These are phyloP conservation scores for Drosophila arizonae DNA, from an alignment of 1,140 invertebrate species.

Conservation along the genomic window DNA sequence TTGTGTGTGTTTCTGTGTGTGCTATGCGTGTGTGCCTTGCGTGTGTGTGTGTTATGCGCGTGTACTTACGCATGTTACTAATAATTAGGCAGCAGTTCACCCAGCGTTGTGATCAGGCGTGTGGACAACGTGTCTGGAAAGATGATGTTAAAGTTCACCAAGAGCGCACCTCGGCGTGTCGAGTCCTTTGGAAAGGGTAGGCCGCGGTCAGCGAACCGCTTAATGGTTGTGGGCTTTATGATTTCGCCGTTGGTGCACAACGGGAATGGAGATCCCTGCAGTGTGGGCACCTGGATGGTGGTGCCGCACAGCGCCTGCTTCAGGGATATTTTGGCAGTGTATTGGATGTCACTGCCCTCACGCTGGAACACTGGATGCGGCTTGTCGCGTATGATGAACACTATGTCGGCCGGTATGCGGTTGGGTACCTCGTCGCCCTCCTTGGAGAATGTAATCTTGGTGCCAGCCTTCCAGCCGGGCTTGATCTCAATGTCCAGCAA, in stretches of 20 bases:
- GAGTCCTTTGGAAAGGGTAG: constrained; percentile 93
- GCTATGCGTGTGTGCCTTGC: neutral
- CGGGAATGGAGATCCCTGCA: constrained; percentile 88
- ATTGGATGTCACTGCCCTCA: constrained; percentile 92
- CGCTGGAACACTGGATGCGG: constrained; percentile 92
- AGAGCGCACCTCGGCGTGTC: constrained; percentile 89
- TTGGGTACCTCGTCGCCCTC: constrained; percentile 94
- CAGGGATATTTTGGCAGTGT: constrained; percentile 89
- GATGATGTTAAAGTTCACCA: constrained; percentile 93
- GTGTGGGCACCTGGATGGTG: constrained; percentile 89
- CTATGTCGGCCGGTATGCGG: constrained; percentile 95
- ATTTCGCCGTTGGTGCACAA: constrained; percentile 88
- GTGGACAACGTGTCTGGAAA: constrained; percentile 92
- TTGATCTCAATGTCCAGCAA: constrained; percentile 94
- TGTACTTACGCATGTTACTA: no score
- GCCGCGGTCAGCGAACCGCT: constrained; percentile 90
- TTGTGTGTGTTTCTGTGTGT: neutral
- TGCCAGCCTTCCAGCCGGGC: constrained; percentile 97
- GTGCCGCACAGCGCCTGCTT: constrained; percentile 92
- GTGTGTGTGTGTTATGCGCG: neutral
- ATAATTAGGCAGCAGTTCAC: constrained; percentile 86
- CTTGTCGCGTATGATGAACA: constrained; percentile 97
- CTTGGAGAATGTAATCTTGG: constrained; percentile 94
- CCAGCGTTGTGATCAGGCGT: constrained; percentile 88
- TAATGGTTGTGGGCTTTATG: constrained; percentile 90